Conservation (phyloP, 2,113 vertebrate species). For the Cyanoderma ruficeps region DNA sequence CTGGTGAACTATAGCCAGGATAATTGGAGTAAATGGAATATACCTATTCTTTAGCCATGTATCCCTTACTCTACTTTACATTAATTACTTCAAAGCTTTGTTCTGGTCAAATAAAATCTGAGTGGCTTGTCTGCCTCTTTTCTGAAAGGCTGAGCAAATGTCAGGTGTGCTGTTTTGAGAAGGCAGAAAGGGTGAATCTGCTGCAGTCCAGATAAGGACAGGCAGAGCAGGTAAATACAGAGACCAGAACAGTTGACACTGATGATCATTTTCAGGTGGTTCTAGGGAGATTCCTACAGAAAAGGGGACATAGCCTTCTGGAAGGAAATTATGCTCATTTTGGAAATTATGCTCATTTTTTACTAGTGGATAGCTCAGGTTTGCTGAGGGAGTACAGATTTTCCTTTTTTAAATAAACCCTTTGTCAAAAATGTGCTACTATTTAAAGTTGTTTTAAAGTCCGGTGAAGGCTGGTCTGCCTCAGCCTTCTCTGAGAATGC, state of each 20-base stretch:
- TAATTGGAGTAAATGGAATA: conserved; percentile 67
- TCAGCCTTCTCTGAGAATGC: not conserved
- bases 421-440: not conserved
- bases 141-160: conserved; percentile 11
- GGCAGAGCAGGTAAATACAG: not conserved
- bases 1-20: conserved; percentile 61
- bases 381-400: not conserved
- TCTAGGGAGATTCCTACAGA: not conserved
- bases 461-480: not conserved
- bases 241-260: not conserved
- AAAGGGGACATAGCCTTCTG: not conserved
- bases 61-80: conserved; percentile 36
- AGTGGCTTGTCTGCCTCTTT: not conserved
- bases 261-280: not conserved
- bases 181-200: not conserved
- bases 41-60: conserved; percentile 54
- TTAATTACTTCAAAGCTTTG: conserved; percentile 54
- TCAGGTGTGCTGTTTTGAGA: not conserved
- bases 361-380: not conserved
- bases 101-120: conserved; percentile 49
- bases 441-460: not conserved
- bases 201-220: not conserved
- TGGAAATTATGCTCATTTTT: not conserved
- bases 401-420: not conserved
- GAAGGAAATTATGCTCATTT: not conserved